phyloP scores from a whole-genome alignment of 2,113 vertebrate genomes.

The Nematolebias whitei region DNA sequence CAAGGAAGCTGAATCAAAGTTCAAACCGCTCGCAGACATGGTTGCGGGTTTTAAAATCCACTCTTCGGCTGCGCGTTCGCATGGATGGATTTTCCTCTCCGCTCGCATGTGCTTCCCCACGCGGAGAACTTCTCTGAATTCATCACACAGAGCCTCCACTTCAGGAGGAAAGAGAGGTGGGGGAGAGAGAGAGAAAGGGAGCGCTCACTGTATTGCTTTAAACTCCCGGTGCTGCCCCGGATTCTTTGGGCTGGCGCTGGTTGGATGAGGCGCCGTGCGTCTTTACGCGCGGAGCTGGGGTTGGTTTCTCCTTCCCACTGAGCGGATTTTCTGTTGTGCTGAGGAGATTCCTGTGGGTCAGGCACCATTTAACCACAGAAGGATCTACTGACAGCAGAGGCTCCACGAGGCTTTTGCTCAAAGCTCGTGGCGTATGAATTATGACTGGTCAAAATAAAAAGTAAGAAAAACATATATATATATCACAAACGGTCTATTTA shows the following conservation, averaged over 20 bases:
- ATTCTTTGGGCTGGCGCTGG: conserved; percentile 59
- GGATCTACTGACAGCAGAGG: conserved; percentile 40
- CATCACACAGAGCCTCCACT: conserved; percentile 43
- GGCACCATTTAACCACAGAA: conserved; percentile 67
- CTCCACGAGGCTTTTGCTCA: conserved; percentile 22
- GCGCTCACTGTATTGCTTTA: conserved; percentile 48
- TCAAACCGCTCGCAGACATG: conserved; percentile 53
- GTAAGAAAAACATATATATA: neutral
- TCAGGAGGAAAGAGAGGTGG: neutral
- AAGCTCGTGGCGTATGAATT: conserved; percentile 6
- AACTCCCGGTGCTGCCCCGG: conserved; percentile 38
- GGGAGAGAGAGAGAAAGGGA: conserved; percentile 16
- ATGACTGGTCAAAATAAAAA: neutral
- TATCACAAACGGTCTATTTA: neutral
- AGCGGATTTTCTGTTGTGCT: conserved; percentile 62
- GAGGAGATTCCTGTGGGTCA: conserved; percentile 71
- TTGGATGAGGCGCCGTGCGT: conserved; percentile 72
- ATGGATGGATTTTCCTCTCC: conserved; percentile 19
- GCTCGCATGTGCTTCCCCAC: conserved; percentile 9
- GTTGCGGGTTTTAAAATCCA: conserved; percentile 35
- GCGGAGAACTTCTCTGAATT: conserved; percentile 57
- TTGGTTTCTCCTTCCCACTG: conserved; percentile 57
- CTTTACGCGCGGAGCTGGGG: conserved; percentile 57
- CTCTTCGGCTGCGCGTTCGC: conserved; percentile 15
- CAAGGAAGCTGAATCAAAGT: conserved; percentile 48